Base-by-base conservation (phyloP, 2,113 vertebrate species). In the Triplophysa rosa region DNA sequence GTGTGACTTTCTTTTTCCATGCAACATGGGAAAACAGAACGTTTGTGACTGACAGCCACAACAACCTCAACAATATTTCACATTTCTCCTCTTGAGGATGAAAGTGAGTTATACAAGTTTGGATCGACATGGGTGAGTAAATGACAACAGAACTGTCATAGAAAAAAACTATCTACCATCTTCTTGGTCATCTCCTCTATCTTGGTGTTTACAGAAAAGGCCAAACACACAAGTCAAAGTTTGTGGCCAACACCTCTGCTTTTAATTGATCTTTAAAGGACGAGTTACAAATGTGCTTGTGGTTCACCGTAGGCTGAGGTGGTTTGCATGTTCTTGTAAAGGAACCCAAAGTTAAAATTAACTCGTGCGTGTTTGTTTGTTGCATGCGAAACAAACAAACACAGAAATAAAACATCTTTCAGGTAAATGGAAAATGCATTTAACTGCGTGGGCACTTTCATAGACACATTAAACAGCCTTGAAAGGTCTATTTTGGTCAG, bases 391-490 rank as follows among this genome's bases (percentile, higher is more conserved):
- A 67, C 42, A 67, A 54, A 59, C 23, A 70, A 47, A 68, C 33
- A 79, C 71, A 65, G 29, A 64, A 59, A 80, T 33, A 56, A 71
- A 80, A 72, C 78, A 80, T 59, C 69, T 67, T 54, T 67, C 62
- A 63, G 23, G 10, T 63, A 21, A 16, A 63, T 37, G 37, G 72
- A 62, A 74, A 63, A 63, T 24, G 21, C 71, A 23, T 47, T 9
- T 24, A 10, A 17, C 47, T 19, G 56, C 4, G 5, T 42, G 47
- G 58, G 58, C 8, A 11, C 40, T 45, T 10, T 8, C 54, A 58
- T 21, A 42, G 12, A 47, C 56, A 47, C 23, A 26, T 26, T 59
- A 47, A 61, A 62, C 19, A 16, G 21, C 19, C 29, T 14, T 1
- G 12, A 71, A 71, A 56, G 26, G 26, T 37, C 16, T 45, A 26